Evolutionary conservation across 2,797 vertebrate genomes (phyloP).

Genomic region (Pipistrellus pygmaeus): DNA sequence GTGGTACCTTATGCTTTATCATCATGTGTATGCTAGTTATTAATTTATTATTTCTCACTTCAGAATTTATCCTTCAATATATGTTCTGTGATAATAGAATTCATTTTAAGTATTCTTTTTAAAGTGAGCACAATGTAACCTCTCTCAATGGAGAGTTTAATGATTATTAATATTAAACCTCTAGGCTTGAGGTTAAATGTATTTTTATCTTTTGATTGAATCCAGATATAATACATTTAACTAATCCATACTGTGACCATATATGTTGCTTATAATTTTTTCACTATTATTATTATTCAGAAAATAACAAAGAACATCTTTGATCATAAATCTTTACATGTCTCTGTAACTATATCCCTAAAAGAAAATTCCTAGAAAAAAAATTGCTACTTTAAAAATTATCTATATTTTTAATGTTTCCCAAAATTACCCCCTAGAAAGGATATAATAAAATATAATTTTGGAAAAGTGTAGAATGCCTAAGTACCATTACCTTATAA

Average conservation of each 20-base stretch:
- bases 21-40: neutral
- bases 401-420: slow-evolving; percentile 38
- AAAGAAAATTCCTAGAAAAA: slow-evolving; percentile 32
- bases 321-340: neutral
- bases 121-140: neutral
- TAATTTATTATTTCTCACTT: neutral
- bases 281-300: neutral
- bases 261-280: neutral
- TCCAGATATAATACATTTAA: neutral
- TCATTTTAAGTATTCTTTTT: neutral
- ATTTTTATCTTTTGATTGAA: neutral
- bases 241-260: neutral
- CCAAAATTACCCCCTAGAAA: neutral
- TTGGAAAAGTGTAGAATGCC: neutral
- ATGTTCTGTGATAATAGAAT: neutral
- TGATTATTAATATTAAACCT: neutral
- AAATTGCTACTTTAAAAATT: slow-evolving; percentile 15
- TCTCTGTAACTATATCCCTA: neutral
- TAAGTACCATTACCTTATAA: neutral
- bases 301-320: neutral
- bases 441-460: slow-evolving; percentile 22
- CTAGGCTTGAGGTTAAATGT: neutral
- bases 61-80: neutral
- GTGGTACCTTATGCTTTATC: neutral
- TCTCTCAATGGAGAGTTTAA: slow-evolving; percentile 5